Evolutionary conservation across 2,888 invertebrate species (phyloP), one percentile per base, ranked within the genome.

Genomic region (Pyrrhia umbra): DNA sequence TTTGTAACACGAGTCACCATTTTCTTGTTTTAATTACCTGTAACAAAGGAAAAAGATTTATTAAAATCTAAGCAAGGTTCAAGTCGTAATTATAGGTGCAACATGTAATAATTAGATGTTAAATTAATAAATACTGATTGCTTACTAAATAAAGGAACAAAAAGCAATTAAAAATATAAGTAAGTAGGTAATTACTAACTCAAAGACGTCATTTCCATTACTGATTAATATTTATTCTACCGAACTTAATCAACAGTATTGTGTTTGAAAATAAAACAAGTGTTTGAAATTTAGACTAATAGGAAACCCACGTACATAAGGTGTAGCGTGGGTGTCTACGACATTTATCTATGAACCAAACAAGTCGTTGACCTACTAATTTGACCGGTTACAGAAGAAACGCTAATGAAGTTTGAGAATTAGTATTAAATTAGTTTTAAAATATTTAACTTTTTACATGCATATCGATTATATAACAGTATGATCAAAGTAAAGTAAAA

Each of bases 11-110:
- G 6, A 27, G 18, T 42, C 27, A 54, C 40, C 30, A 34, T 18
- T 52, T 40, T 27, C 47, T 51, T 16, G 49, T 40, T 13, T 23
- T 55, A 56, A 64, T 54, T 86, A 86, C 86, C 86, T 86, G 86
- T 25, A 86, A 86, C 87, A 85, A 86, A 30, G 55, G 56, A 77
- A 67, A 63, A 70, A 37, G 50, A 52, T 62, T 54, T 21, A 42
- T 75, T 72, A 65, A 40, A 55, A 40, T 55, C 50, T 51, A 43
- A 20, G n/a, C 1, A 9, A 15, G 20, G 13, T 20, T 20, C 5
- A 0, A 9, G 2, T 40, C 16, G 16, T 40, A 5, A 16, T 4
- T 16, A 16, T 10, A 6, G 4, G 9, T 40, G 40, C 16, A 16
- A 13, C 16, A 40, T 40, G 10, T 10, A 40, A 20, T 15, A 20